Base-by-base conservation (phyloP, 2,888 invertebrate species). In the Leptopilina drosophilae region DNA sequence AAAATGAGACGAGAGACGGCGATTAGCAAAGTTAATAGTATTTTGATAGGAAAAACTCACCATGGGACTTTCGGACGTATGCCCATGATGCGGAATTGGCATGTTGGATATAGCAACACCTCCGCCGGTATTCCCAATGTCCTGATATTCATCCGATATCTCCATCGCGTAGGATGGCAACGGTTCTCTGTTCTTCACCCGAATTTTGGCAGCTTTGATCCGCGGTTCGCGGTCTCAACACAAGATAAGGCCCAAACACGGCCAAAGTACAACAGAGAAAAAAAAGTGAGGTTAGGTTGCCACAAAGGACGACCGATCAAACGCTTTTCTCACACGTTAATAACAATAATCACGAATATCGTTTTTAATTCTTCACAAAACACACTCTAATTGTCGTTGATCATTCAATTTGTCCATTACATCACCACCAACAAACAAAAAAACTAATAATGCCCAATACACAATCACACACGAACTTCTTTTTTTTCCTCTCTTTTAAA, bases 111-210 rank as follows among this genome's bases (percentile, higher is more conserved):
- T 87, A 46, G 88, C 87, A 59, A 88, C 87, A 64, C 87, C 89
- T 80, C 89, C 90, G 6, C 88, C 89, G n/a, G 90, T 86, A 80
- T 89, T 91, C 46, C 89, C 89, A 81, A 89, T 88, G 83, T 91
- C 91, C 86, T 90, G 91, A 81, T 89, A 90, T 78, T 91, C 91
- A 87, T 91, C 91, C 87, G 89, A 85, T 92, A 94, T 93, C 90
- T 94, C 96, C 96, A 96, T 96, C 93, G 95, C 95, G 94, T 96
- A 96, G 93, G 96, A 95, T 94, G 96, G 96, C 93, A 96, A 95
- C 93, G 96, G 96, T 92, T 96, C 96, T 94, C 95, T 95, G 92
- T 96, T 96, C 95, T 96, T 96, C 93, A 96, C 95, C 94, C 96
- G 95, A 96, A 96, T 96, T 95, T 96, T 96, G 96, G 93, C 94